These are phyloP conservation scores for Leucosticte australis DNA, from an alignment of 2,113 vertebrate species.

Conservation along the genomic window DNA sequence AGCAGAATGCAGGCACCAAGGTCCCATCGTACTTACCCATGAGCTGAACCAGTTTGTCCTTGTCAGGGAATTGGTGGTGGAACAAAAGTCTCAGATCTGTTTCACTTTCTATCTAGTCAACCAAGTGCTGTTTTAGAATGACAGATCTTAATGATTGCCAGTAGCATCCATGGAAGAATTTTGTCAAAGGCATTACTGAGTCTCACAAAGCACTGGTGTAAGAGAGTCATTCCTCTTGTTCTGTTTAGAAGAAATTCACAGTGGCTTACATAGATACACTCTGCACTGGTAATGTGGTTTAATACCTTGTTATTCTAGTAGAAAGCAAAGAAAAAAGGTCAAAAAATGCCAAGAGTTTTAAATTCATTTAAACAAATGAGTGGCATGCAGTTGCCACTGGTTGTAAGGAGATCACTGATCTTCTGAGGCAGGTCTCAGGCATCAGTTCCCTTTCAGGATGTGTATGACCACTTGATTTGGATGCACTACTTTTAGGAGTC, in stretches of 20 bases:
- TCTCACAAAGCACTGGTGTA: not conserved
- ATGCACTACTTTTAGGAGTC: not conserved
- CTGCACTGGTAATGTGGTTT: not conserved
- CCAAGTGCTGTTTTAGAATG: not conserved
- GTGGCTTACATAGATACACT: not conserved
- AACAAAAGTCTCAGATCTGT: not conserved
- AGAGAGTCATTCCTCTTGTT: not conserved
- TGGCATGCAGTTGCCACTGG: rapidly evolving
- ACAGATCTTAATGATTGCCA: not conserved
- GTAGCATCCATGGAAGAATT: not conserved
- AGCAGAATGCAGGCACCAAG: not conserved
- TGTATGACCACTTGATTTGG: not conserved
- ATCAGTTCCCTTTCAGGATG: not conserved
- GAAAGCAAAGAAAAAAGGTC: not conserved
- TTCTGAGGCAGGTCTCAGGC: rapidly evolving
- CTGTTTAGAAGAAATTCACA: not conserved
- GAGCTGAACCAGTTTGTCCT: not conserved
- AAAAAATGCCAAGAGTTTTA: not conserved
- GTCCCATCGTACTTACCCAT: not conserved
- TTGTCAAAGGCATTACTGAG: not conserved
- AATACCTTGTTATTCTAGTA: not conserved
- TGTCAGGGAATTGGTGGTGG: not conserved
- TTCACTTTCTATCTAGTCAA: not conserved
- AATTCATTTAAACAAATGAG: not conserved
- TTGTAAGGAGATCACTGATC: not conserved